Evolutionary conservation across 2,797 vertebrate species (phyloP).

Genomic region (Poecilia velifera): DNA sequence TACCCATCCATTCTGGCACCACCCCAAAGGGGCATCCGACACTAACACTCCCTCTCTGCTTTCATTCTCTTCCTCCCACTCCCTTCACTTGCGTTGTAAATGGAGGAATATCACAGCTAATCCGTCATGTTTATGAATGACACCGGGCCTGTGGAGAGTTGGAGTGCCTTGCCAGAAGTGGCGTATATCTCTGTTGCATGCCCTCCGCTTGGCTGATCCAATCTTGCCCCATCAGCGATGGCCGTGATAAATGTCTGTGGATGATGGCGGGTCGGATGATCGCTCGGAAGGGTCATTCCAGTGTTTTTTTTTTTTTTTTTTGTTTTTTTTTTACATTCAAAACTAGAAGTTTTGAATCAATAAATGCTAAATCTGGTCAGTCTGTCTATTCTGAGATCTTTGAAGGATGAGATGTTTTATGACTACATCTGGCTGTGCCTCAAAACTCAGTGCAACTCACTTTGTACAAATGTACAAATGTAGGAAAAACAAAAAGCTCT

Average conservation of each 20-base stretch:
- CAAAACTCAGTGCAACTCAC: background rate
- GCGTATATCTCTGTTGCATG: slow-evolving; percentile 68
- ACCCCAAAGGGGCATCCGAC: slow-evolving; percentile 82
- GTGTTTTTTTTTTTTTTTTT: background rate
- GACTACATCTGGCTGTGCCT: too few species aligned
- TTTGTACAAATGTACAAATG: background rate
- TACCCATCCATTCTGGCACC: slow-evolving; percentile 91
- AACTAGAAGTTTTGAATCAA: background rate
- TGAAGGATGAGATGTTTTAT: too few species aligned
- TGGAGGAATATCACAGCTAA: slow-evolving; percentile 85
- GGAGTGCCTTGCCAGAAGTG: slow-evolving; percentile 60
- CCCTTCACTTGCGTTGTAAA: slow-evolving; percentile 80
- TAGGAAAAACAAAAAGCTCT: background rate
- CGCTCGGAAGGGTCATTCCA: slow-evolving; percentile 34
- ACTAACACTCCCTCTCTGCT: slow-evolving; percentile 79
- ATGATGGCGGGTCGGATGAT: slow-evolving; percentile 40
- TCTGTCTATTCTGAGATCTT: too few species aligned
- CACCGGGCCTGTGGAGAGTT: slow-evolving; percentile 77
- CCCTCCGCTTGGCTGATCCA: slow-evolving; percentile 69
- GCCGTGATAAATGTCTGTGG: slow-evolving; percentile 55
- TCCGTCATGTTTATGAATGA: slow-evolving; percentile 93
- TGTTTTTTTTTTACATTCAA: background rate
- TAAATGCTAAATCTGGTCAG: background rate
- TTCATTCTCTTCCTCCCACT: slow-evolving; percentile 64
- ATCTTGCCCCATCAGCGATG: slow-evolving; percentile 58